Evolutionary conservation across 1,140 invertebrate genomes (phyloP), one percentile per base, ranked within the genome.

Genomic region (Lasioglossum baleicum): DNA sequence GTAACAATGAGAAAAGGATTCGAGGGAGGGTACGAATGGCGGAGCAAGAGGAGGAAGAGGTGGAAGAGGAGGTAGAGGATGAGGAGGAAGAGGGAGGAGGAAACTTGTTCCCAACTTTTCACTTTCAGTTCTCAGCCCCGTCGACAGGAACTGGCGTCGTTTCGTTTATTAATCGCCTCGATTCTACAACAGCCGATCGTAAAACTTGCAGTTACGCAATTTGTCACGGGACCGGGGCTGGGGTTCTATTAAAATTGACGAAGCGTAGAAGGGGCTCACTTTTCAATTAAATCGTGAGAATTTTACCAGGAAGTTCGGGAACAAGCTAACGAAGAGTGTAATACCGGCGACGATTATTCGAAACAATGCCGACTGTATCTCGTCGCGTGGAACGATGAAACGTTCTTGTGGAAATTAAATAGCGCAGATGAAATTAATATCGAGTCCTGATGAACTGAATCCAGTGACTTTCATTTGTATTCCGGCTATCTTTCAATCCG

Each of bases 111-210:
- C 17, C 35, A 66, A 79, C 69, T 79, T 79, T 73, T 79, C 61
- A 73, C 68, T 79, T 79, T 74, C 70, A 74, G 70, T 22, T 73
- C 76, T 31, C 51, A 5, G 4, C 44, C 31, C 44, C 35, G 61
- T 15, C 69, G 69, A 58, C 69, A 35, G 70, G 48, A 73, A 73
- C 69, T 58, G 76, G 65, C 69, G 69, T 73, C 76, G 69, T 79
- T 79, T 79, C 68, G 69, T 79, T 79, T 73, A 79, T 79, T 79
- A 79, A 79, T 79, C 69, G 60, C 63, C 76, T 20, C 60, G 70
- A 79, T 79, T 48, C 35, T 60, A 58, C 69, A 79, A 74, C 60
- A 66, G 51, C 22, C 70, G 70, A 74, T 66, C 35, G 58, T 74
- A 65, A 79, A 79, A 66, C 60, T 79, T 66, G 76, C 40, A 65